Evolutionary conservation across 2,113 vertebrate genomes (phyloP).

Genomic region (Accipiter virgatus): DNA sequence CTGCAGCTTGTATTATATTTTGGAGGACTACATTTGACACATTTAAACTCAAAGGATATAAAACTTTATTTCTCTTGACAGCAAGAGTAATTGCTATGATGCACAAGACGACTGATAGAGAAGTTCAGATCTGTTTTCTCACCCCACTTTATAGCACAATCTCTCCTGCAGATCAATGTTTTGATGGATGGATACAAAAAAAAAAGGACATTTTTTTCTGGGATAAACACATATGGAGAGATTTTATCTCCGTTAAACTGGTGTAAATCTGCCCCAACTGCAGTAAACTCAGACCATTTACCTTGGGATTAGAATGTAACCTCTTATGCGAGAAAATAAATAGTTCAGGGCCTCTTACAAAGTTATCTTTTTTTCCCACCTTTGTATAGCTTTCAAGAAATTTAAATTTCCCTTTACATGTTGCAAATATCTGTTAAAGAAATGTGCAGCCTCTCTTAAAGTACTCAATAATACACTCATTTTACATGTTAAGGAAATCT

Average conservation of each 20-base stretch:
- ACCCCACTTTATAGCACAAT: neutral
- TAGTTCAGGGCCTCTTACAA: neutral
- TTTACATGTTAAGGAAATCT: neutral
- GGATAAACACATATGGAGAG: neutral
- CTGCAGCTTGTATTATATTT: neutral
- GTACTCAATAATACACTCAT: neutral
- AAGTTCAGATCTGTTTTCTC: conserved; percentile 6
- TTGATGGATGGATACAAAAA: neutral
- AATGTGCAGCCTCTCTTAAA: neutral
- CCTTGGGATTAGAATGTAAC: neutral
- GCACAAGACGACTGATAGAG: neutral
- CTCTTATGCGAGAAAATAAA: neutral
- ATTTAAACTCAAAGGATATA: neutral
- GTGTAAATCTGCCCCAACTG: neutral
- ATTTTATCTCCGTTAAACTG: neutral
- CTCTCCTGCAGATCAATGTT: neutral
- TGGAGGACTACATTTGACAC: neutral
- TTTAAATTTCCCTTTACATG: neutral
- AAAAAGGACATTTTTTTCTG: neutral
- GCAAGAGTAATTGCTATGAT: conserved; percentile 31
- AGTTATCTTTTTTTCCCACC: neutral
- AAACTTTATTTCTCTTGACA: conserved; percentile 23
- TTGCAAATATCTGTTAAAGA: neutral
- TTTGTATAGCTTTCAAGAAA: neutral
- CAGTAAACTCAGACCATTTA: neutral